Evolutionary conservation across 64 coral and sea anemone genomes (phyloP).

Genomic region (Montipora foliosa): DNA sequence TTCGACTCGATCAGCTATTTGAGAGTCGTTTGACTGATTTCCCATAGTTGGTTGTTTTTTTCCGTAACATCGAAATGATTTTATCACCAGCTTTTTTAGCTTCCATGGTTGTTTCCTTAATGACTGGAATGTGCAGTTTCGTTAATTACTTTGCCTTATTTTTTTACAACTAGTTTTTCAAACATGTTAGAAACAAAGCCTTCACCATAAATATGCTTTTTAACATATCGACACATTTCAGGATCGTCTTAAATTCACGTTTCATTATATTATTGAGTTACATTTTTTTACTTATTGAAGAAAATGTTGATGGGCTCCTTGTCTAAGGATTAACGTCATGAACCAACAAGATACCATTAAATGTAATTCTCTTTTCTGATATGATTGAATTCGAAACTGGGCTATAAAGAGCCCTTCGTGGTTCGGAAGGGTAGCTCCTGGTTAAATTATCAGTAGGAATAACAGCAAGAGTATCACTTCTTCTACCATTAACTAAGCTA

Average conservation of each 20-base stretch:
- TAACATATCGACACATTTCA: constrained; percentile 8
- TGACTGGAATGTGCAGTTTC: not conserved
- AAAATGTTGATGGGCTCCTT: too few species aligned
- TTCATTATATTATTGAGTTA: constrained; percentile 7
- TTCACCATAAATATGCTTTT: constrained; percentile 61
- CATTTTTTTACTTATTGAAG: not conserved
- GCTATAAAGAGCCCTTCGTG: not conserved
- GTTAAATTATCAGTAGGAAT: constrained; percentile 31
- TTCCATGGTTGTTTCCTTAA: not conserved
- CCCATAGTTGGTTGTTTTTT: not conserved
- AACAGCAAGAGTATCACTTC: constrained; percentile 28
- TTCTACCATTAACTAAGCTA: constrained; percentile 5
- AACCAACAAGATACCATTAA: constrained; percentile 27
- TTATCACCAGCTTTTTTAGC: constrained; percentile 11
- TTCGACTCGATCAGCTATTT: too few species aligned
- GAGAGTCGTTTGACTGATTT: too few species aligned
- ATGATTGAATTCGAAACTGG: not conserved
- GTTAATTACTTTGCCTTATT: not conserved
- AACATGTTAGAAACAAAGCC: not conserved
- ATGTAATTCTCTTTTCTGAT: constrained; percentile 4
- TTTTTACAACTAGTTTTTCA: too few species aligned
- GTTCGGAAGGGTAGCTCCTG: constrained; percentile 7
- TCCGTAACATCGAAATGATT: constrained; percentile 7
- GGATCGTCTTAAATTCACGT: constrained; percentile 25
- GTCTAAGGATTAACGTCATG: not conserved